Evolutionary conservation across 2,888 invertebrate species (phyloP), one percentile per base, ranked within the genome.

Genomic region (Cheilosia scutellata): DNA sequence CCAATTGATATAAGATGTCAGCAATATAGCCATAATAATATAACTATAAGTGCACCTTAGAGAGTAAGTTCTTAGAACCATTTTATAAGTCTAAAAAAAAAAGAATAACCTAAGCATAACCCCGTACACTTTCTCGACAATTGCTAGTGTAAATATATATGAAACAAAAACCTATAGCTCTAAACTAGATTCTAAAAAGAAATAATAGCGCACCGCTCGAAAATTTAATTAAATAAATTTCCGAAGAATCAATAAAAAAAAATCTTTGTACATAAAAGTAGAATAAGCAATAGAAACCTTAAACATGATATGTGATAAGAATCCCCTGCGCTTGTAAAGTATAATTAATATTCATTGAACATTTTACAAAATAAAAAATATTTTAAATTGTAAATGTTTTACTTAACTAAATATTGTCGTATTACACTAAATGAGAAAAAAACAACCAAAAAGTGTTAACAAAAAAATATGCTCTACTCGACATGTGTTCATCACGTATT

Each of bases 261-360:
- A 37, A 33, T 20, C 29, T 53, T n/a, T 86, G 86, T 86, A 77
- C 68, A 86, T 82, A 86, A 20, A 77, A 44, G 77, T 77, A 86
- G 86, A 44, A 82, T 86, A 86, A 86, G 86, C 86, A 86, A 86
- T 86, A 82, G 68, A 77, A 82, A 76, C 76, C 51, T 44, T 76
- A 66, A 80, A 71, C 71, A 76, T 77, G 86, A 86, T 82, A 86
- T 86, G 86, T 86, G 86, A 86, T 86, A 86, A 82, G 86, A 82
- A 72, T 55, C 68, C 51, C 63, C 68, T 77, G 82, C 76, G 86
- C 86, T 86, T 86, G 68, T 66, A 68, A 75, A 66, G 58, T 51
- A 74, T 55, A 55, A 55, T n/a, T n/a, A n/a, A 42, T 70, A 74
- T 63, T 63, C 58, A 68, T 70, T 51, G 68, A 63, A 68, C 51